Percentiles rank a stretch among this genome's conserved stretches.
Evolutionary conservation across 2,797 vertebrate species (phyloP).

Genomic region (Dicrostonyx torquatus): DNA sequence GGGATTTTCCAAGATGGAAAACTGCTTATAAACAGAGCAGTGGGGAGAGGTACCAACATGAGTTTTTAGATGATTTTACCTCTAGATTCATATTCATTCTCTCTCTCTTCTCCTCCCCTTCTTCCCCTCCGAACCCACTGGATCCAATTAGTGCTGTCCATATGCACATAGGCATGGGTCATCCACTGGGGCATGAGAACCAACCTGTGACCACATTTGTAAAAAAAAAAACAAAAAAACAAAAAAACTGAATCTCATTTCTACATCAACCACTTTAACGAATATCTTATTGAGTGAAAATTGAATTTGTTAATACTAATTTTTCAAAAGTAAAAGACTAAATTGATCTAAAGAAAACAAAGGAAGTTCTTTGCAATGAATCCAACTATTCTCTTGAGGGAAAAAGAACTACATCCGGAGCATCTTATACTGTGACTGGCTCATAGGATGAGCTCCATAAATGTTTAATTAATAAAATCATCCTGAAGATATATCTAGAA

Average conservation of each 20-base stretch:
- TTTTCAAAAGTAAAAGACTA: slow-evolving; percentile 39
- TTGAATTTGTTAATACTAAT: background rate
- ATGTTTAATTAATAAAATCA: slow-evolving; percentile 36
- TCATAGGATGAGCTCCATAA: background rate
- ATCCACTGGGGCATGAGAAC: background rate
- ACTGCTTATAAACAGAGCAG: slow-evolving; percentile 32
- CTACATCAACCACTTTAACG: slow-evolving; percentile 19
- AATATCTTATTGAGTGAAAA: slow-evolving; percentile 33
- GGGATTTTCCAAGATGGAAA: slow-evolving; percentile 15
- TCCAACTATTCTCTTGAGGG: background rate
- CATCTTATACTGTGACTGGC: background rate
- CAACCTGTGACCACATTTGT: background rate
- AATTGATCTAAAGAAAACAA: slow-evolving; percentile 34
- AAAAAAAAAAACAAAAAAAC: background rate
- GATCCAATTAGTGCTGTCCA: background rate
- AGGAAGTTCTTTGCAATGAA: background rate
- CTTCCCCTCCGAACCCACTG: background rate
- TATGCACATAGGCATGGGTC: background rate
- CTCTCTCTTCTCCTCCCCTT: too few species aligned
- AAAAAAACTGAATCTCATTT: background rate
- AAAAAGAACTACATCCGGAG: background rate
- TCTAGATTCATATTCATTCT: background rate
- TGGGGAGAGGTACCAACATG: background rate
- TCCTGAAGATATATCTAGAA: background rate
- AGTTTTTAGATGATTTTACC: background rate